Percentiles rank a stretch among this genome's conserved stretches.
Evolutionary conservation across 2,888 invertebrate species (phyloP).

Genomic region (Chalcosyrphus nemorum): DNA sequence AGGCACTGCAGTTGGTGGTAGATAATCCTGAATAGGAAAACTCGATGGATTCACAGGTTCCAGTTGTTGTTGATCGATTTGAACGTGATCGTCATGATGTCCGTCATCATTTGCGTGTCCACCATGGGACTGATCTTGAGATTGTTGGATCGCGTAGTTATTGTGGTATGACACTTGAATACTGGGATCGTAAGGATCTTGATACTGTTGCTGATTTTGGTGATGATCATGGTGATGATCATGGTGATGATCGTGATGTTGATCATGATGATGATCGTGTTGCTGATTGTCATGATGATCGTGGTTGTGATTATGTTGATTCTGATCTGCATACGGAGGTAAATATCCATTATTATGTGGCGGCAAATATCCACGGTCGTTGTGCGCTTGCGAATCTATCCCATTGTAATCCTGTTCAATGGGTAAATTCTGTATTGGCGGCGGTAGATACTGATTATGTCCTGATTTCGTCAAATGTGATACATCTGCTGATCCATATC

Average conservation of each 20-base stretch:
- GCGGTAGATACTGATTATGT: slow-evolving; percentile 44
- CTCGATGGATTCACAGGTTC: slow-evolving; percentile 23
- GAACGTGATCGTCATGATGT: slow-evolving; percentile 22
- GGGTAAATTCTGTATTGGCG: slow-evolving; percentile 37
- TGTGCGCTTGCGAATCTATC: slow-evolving; percentile 36
- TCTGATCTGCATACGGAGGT: slow-evolving; percentile 36
- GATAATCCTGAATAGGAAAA: slow-evolving; percentile 1
- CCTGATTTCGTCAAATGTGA: slow-evolving; percentile 28
- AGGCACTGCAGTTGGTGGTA: background rate
- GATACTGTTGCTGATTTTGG: background rate
- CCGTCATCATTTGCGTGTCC: slow-evolving; percentile 7
- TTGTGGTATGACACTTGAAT: slow-evolving; percentile 47
- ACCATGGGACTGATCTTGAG: background rate
- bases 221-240: background rate
- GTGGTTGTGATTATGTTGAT: background rate
- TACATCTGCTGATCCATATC: slow-evolving; percentile 47
- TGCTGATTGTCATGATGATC: background rate
- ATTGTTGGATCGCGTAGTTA: background rate
- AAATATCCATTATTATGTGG: slow-evolving; percentile 34
- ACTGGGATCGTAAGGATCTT: slow-evolving; percentile 19
- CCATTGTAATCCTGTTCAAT: slow-evolving; percentile 67
- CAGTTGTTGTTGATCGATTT: slow-evolving; percentile 29
- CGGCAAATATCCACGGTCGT: slow-evolving; percentile 37
- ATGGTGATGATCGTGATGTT: background rate
- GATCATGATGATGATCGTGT: background rate